A percentile compares a stretch with the other conserved stretches of the same genome.
phyloP scores from a whole-genome alignment of 2,113 vertebrate genomes.

The Lasiurus cinereus region DNA sequence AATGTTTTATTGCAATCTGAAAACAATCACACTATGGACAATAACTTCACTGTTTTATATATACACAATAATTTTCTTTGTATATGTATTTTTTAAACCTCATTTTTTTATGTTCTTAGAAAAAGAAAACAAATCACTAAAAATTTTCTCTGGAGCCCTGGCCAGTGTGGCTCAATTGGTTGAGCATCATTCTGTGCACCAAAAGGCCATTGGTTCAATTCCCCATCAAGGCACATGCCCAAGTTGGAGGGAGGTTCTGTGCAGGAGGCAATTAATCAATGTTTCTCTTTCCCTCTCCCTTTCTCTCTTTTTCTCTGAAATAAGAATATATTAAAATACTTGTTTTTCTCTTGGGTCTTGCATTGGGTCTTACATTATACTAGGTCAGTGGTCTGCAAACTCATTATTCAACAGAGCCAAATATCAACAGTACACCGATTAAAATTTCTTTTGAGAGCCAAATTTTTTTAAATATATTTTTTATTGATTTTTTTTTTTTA shows the following conservation, averaged over 20 bases:
- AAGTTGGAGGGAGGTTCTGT: not conserved
- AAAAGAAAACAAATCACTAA: conserved; percentile 10
- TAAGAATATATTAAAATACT: not conserved
- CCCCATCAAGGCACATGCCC: not conserved
- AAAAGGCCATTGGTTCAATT: not conserved
- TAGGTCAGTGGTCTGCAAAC: not conserved
- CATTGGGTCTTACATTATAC: not conserved
- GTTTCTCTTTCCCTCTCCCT: not conserved
- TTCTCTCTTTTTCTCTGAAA: not conserved
- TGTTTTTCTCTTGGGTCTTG: not conserved
- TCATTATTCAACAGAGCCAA: no score
- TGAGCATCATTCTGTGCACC: not conserved
- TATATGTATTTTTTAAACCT: not conserved
- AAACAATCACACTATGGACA: not conserved
- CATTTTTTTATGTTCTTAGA: not conserved
- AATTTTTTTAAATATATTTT: no score
- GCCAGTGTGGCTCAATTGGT: not conserved
- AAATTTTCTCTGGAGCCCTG: not conserved
- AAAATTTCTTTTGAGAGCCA: no score
- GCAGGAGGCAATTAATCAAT: not conserved
- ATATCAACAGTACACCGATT: no score
- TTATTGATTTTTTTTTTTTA: no score
- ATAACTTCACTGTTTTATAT: not conserved
- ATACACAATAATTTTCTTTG: not conserved
- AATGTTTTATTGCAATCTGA: not conserved